Conservation (phyloP, 2,113 vertebrate species). For the Dermatemys mawii region DNA sequence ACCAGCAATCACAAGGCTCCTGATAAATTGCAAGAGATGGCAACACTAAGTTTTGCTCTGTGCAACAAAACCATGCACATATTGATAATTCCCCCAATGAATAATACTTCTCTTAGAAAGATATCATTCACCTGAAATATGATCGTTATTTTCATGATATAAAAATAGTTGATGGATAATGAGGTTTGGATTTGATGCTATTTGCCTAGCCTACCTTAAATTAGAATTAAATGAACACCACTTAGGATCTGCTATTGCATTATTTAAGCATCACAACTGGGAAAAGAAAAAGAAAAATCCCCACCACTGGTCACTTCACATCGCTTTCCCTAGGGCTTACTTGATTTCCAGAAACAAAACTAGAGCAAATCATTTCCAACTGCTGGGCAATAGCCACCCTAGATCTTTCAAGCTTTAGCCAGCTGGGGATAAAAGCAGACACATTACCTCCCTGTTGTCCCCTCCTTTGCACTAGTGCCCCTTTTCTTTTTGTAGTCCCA, state of each 20-base stretch:
- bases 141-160: background rate
- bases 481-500: background rate
- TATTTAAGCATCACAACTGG: background rate
- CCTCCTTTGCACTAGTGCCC: background rate
- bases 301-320: background rate
- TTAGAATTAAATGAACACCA: background rate
- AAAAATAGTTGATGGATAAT: background rate
- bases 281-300: background rate
- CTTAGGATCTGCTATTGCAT: background rate
- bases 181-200: background rate
- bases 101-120: background rate
- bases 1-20: background rate
- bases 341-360: background rate
- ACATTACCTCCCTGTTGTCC: background rate
- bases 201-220: background rate
- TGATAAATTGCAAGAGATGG: background rate
- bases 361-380: background rate
- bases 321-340: background rate
- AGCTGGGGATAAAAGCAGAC: background rate
- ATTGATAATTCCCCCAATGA: background rate
- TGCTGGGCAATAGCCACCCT: background rate
- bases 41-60: background rate
- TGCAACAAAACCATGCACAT: background rate
- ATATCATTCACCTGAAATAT: background rate
- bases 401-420: background rate